A percentile compares a stretch with the other conserved stretches of the same genome.
These are phyloP conservation scores for Mimachlamys varia DNA, from an alignment of 2,888 invertebrate species.

Conservation along the genomic window DNA sequence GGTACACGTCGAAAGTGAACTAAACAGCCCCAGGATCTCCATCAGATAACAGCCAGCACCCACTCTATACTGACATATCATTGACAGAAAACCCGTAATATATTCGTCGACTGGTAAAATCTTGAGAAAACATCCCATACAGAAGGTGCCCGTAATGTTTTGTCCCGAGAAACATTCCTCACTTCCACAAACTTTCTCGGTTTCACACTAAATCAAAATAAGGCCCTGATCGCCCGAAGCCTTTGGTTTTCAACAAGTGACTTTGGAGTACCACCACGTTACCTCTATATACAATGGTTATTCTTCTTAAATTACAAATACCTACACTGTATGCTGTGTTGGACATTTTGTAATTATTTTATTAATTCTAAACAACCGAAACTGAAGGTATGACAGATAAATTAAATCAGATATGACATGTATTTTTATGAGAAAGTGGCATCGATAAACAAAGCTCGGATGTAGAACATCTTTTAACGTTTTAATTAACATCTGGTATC, in stretches of 20 bases:
- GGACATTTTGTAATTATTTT: too few species aligned
- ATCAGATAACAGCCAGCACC: not conserved
- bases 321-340: not conserved
- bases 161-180: constrained; percentile 26
- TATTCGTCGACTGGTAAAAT: constrained; percentile 4
- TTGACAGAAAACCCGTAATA: not conserved
- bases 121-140: constrained; percentile 7
- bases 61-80: not conserved
- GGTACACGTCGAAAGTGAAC: not conserved
- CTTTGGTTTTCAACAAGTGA: not conserved
- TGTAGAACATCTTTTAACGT: too few species aligned
- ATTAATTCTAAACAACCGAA: too few species aligned
- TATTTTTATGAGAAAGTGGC: too few species aligned
- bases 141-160: not conserved
- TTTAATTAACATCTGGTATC: too few species aligned
- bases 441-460: too few species aligned
- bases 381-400: too few species aligned
- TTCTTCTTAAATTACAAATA: not conserved
- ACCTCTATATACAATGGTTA: not conserved
- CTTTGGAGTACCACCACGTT: not conserved
- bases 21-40: not conserved
- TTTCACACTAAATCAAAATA: constrained; percentile 21
- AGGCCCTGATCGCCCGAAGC: not conserved
- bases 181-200: not conserved
- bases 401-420: too few species aligned